Percentiles rank a stretch among this genome's conserved stretches.
Conservation (phyloP, 2,113 vertebrate species). For the Amia ocellicauda region DNA sequence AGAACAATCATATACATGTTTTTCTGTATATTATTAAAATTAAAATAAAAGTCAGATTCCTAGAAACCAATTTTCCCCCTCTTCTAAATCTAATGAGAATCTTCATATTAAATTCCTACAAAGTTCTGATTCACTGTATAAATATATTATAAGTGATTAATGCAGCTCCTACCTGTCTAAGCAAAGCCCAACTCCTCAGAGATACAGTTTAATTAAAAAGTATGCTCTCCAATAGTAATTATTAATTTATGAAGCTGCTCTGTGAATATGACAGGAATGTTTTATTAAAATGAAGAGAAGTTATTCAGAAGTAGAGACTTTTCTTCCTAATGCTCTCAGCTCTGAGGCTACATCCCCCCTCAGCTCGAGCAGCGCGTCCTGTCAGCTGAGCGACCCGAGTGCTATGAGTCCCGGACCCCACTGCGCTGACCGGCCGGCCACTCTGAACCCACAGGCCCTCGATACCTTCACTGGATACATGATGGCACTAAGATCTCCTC, state of each 20-base stretch:
- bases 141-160: constrained; percentile 32
- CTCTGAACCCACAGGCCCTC: too few relatives aligned
- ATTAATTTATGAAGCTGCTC: constrained; percentile 24
- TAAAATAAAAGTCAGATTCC: constrained; percentile 8
- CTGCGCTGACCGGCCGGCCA: background rate
- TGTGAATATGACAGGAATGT: constrained; percentile 23
- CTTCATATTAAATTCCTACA: constrained; percentile 16
- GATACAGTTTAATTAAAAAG: constrained; percentile 30
- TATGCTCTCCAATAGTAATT: constrained; percentile 25
- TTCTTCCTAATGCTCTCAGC: background rate
- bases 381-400: background rate
- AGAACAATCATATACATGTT: background rate
- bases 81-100: constrained; percentile 10
- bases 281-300: constrained; percentile 27
- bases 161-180: constrained; percentile 23
- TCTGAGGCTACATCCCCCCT: background rate
- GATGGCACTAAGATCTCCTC: too few relatives aligned
- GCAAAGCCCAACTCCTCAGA: constrained; percentile 19
- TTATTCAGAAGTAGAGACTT: constrained; percentile 15
- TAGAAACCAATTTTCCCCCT: constrained; percentile 5
- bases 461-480: too few relatives aligned
- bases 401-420: background rate
- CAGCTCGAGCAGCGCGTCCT: background rate
- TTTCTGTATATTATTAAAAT: constrained; percentile 13
- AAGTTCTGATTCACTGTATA: constrained; percentile 23